phyloP scores from a whole-genome alignment of 2,797 vertebrate genomes.

The Enteromius fasciolatus region DNA sequence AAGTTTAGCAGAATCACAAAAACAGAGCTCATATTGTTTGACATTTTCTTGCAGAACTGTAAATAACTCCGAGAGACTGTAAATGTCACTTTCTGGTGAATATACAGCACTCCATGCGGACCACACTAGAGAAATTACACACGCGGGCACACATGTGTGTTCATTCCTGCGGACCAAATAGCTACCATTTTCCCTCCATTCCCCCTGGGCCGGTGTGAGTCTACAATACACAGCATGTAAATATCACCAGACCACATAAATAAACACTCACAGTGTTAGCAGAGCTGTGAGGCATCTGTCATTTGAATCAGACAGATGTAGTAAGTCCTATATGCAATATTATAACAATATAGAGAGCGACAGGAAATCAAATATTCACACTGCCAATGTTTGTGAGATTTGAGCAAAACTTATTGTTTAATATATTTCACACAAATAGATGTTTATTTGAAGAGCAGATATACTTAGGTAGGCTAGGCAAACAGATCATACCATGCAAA shows the following conservation, averaged over 20 bases:
- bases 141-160: constrained; percentile 7
- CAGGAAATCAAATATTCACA: not conserved
- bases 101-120: not conserved
- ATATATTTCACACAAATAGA: not conserved
- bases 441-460: constrained; percentile 23
- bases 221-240: constrained; percentile 17
- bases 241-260: constrained; percentile 39
- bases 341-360: not conserved
- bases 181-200: not conserved
- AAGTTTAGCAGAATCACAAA: not conserved
- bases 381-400: constrained; percentile 2
- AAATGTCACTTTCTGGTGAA: constrained; percentile 39
- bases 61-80: constrained; percentile 21
- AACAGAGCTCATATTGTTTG: constrained; percentile 26
- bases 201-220: constrained; percentile 3
- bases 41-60: constrained; percentile 26
- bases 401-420: not conserved
- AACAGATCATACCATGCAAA: not conserved
- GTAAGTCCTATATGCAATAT: not conserved
- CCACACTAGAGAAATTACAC: constrained; percentile 10
- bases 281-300: constrained; percentile 27
- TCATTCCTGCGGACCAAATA: constrained; percentile 11
- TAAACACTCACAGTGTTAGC: constrained; percentile 5
- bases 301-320: constrained; percentile 3
- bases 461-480: not conserved